Percentiles rank a stretch among this genome's conserved stretches.
Evolutionary conservation across 2,797 vertebrate genomes (phyloP).

Genomic region (Sarcophilus harrisii): DNA sequence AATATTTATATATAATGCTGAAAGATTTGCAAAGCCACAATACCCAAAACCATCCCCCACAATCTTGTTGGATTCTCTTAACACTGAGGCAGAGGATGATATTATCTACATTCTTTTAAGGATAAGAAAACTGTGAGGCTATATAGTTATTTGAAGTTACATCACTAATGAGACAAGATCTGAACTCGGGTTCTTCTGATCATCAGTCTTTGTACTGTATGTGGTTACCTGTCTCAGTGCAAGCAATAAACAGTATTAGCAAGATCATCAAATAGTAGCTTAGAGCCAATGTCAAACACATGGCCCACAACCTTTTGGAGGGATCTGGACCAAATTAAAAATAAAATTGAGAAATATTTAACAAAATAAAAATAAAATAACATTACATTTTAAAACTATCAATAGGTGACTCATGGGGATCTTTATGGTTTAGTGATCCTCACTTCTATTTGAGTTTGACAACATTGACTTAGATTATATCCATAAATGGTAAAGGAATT

Average conservation of each 20-base stretch:
- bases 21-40: neutral
- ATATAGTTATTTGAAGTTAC: neutral
- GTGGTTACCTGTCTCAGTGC: neutral
- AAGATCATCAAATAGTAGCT: neutral
- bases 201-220: neutral
- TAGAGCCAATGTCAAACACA: neutral
- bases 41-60: too few species aligned
- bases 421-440: neutral
- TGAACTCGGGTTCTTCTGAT: neutral
- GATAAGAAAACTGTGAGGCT: neutral
- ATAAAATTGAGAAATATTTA: neutral
- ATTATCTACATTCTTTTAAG: neutral
- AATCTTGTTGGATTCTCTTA: neutral
- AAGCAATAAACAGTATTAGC: neutral
- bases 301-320: neutral
- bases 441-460: neutral
- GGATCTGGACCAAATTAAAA: neutral
- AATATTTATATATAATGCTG: neutral
- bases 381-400: neutral
- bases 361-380: neutral
- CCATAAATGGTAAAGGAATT: neutral
- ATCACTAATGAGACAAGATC: neutral
- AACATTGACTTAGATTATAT: neutral
- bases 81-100: neutral
- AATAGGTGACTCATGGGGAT: neutral